Evolutionary conservation across 2,888 invertebrate genomes (phyloP), one percentile per base, ranked within the genome.

Genomic region (Ellobium chinense): DNA sequence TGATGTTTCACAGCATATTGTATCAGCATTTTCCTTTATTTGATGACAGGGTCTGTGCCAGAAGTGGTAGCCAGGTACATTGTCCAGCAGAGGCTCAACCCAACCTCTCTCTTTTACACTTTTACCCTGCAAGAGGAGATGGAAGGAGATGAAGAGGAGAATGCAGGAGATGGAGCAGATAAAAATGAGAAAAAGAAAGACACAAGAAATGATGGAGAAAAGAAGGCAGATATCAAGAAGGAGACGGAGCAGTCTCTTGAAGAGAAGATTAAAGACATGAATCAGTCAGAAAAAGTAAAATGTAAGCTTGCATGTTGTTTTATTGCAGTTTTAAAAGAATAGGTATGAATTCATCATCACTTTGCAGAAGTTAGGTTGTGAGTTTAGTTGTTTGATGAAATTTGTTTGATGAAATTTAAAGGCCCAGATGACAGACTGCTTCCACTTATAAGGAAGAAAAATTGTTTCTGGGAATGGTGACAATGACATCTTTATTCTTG

Each of bases 21-120:
- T n/a, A n/a, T n/a, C n/a, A n/a, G 27, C 12, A 60, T 29, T 31
- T 31, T 46, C 2, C 29, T 68, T 21, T 37, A 4, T 46, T 36
- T 65, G 95, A 1, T 95, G 82, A 14, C 94, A 94, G 97, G 98
- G 54, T 96, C 96, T n/a, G 95, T 98, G 12, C 96, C 97, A 0
- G 98, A 98, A 92, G 93, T 97, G 75, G 96, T 97, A 63, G 96
- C 97, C 0, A 96, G 96, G 91, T 98, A 98, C 97, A 94, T 98
- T 31, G 95, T 96, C 74, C 94, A 95, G 29, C 86, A 85, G 34
- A 84, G 83, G 7, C 84, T 89, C 58, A 86, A 85, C 39, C 89
- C 90, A 14, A 81, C 87, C 60, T 87, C 88, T n/a, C 80, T 90
- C 9, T 89, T 82, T 74, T 75, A 39, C 68, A 78, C 46, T 46